phyloP scores from a whole-genome alignment of 2,888 invertebrate species.

The Dryomyza anilis region DNA sequence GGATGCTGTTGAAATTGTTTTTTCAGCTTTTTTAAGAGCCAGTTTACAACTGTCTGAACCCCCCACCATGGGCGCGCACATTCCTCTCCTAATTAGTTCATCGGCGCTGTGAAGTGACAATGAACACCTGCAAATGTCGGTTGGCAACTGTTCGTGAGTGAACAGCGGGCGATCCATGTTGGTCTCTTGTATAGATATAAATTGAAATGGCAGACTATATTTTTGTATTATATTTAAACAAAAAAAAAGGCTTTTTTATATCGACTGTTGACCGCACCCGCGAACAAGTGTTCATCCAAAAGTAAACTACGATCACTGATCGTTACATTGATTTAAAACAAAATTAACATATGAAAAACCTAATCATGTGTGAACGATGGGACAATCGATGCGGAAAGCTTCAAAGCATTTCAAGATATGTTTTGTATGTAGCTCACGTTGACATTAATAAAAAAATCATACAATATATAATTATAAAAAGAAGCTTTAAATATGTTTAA shows the following conservation, averaged over 20 bases:
- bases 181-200: no score
- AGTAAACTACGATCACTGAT: no score
- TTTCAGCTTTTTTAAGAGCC: background rate
- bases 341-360: conserved; percentile 8
- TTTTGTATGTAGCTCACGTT: conserved; percentile 11
- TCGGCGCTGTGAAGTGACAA: conserved; percentile 16
- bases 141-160: background rate
- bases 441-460: no score
- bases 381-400: background rate
- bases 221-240: no score
- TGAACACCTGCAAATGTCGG: conserved; percentile 29
- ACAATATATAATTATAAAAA: no score
- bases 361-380: background rate
- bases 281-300: background rate
- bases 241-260: no score
- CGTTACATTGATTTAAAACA: conserved; percentile 12
- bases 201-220: no score
- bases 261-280: no score
- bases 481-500: no score
- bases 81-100: conserved; percentile 24
- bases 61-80: conserved; percentile 1
- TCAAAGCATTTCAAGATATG: background rate
- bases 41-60: background rate
- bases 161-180: no score
- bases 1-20: background rate